Conservation (phyloP, 2,888 invertebrate species). For the Poecilus cupreus region DNA sequence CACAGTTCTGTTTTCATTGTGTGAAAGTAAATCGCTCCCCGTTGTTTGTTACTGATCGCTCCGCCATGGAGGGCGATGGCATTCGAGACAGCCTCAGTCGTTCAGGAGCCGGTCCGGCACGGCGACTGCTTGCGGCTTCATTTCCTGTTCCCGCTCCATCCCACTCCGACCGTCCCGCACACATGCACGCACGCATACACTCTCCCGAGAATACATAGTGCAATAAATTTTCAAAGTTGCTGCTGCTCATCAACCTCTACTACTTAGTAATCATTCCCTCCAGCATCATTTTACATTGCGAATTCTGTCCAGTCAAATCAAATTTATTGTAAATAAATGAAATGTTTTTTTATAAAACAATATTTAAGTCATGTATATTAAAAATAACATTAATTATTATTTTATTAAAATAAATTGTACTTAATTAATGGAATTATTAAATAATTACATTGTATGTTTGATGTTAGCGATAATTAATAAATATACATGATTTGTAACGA, state of each 20-base stretch:
- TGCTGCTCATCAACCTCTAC: conserved; percentile 48
- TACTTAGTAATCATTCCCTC: conserved; percentile 61
- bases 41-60: conserved; percentile 49
- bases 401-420: conserved; percentile 68
- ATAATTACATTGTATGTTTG: conserved; percentile 71
- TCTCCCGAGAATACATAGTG: conserved; percentile 25
- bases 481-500: conserved; percentile 70
- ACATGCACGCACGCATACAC: conserved; percentile 31
- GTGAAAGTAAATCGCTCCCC: conserved; percentile 50
- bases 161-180: conserved; percentile 40
- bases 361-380: conserved; percentile 59
- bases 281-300: conserved; percentile 59
- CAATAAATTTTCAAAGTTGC: conserved; percentile 40
- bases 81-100: conserved; percentile 6
- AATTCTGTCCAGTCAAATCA: conserved; percentile 74
- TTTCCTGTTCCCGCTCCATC: conserved; percentile 15
- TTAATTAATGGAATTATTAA: conserved; percentile 71
- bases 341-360: conserved; percentile 59
- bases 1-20: conserved; percentile 56
- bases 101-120: conserved; percentile 33
- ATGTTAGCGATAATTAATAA: conserved; percentile 72
- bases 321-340: conserved; percentile 72
- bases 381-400: conserved; percentile 59
- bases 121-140: conserved; percentile 55
- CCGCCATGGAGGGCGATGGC: conserved; percentile 40